Evolutionary conservation across 2,113 vertebrate species (phyloP).

Genomic region (Orycteropus afer): DNA sequence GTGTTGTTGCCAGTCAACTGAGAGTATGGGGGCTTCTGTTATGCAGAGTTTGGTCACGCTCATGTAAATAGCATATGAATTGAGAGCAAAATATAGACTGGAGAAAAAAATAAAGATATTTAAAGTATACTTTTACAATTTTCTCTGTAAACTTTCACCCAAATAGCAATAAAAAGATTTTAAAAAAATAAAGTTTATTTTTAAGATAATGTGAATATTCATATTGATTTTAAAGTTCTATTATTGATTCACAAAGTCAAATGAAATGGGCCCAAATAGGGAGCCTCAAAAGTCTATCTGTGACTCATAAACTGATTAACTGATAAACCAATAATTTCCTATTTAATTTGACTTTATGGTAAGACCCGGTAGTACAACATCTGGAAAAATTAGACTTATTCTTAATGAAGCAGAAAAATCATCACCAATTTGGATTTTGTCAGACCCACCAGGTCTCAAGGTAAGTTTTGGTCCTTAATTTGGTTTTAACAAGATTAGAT

Average conservation of each 20-base stretch:
- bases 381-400: neutral
- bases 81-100: neutral
- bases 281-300: no score
- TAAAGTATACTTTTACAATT: neutral
- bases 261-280: neutral
- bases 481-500: neutral
- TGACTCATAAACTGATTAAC: neutral
- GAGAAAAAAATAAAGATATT: neutral
- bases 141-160: no score
- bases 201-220: neutral
- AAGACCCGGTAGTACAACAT: neutral
- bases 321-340: neutral
- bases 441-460: neutral
- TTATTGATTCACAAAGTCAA: no score
- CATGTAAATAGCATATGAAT: accelerated
- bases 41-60: neutral
- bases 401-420: neutral
- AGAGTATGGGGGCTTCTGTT: no score
- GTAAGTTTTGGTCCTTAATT: neutral
- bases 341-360: neutral
- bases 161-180: no score
- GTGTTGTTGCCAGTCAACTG: neutral
- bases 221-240: neutral
- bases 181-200: no score
- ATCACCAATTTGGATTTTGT: neutral